Evolutionary conservation across 2,888 invertebrate species (phyloP).

Genomic region (Ceratothoa steindachneri): DNA sequence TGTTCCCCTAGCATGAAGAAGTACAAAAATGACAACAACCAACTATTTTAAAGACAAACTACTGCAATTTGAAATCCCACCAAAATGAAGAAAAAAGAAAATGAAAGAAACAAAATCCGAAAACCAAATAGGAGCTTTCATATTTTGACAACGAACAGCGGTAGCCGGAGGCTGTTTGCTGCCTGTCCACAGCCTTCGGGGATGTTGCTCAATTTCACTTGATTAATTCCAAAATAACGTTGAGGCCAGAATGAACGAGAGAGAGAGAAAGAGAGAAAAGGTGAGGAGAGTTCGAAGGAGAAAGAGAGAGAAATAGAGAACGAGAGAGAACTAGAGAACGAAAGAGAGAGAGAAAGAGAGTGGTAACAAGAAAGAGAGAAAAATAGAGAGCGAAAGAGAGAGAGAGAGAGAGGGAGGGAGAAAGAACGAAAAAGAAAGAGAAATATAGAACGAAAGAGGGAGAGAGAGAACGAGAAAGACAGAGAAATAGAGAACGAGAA

Average conservation of each 20-base stretch:
- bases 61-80: not conserved
- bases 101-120: not conserved
- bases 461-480: too few species aligned
- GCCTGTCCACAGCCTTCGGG: not conserved
- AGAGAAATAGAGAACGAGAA: too few species aligned
- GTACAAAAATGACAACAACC: too few species aligned
- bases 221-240: conserved; percentile 10
- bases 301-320: not conserved
- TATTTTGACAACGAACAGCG: not conserved
- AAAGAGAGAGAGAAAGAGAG: too few species aligned
- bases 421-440: too few species aligned
- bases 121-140: not conserved
- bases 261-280: not conserved
- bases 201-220: not conserved
- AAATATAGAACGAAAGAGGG: too few species aligned
- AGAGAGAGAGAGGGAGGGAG: not conserved
- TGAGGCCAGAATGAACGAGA: not conserved
- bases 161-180: not conserved
- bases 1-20: too few species aligned
- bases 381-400: not conserved
- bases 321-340: too few species aligned
- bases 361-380: not conserved
- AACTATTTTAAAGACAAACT: not conserved
- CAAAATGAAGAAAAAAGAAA: not conserved
- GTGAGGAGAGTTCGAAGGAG: not conserved